A percentile compares a stretch with the other conserved stretches of the same genome.
Evolutionary conservation across 2,888 invertebrate genomes (phyloP).

Genomic region (Tetanocera ferruginea): DNA sequence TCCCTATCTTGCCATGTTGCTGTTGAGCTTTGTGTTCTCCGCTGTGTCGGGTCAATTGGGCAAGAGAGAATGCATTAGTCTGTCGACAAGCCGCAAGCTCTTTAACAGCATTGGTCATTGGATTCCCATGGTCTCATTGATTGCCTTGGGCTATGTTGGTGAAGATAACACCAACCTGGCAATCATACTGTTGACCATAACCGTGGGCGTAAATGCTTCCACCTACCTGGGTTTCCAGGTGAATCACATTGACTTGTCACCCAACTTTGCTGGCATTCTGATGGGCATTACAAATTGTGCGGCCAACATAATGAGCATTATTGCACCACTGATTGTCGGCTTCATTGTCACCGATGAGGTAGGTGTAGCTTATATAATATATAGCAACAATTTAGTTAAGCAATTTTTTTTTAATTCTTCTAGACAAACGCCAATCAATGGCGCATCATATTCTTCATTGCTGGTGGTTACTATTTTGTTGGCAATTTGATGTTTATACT

Average conservation of each 20-base stretch:
- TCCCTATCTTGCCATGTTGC: conserved; percentile 81
- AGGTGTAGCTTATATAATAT: conserved; percentile 50
- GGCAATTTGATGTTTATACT: conserved; percentile 79
- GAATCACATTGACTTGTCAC: conserved; percentile 89
- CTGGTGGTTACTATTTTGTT: conserved; percentile 78
- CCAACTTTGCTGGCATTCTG: conserved; percentile 85
- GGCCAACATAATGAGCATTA: conserved; percentile 83
- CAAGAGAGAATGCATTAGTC: conserved; percentile 61
- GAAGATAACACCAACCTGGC: conserved; percentile 70
- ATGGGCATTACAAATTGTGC: conserved; percentile 87
- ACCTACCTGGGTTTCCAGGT: conserved; percentile 83
- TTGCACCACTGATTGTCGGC: conserved; percentile 82
- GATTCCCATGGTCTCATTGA: conserved; percentile 79
- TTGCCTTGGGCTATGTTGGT: conserved; percentile 74
- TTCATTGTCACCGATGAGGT: conserved; percentile 80
- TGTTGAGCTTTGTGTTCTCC: conserved; percentile 80
- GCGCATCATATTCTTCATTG: conserved; percentile 81
- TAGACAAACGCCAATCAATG: conserved; percentile 78
- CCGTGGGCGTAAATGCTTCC: conserved; percentile 82
- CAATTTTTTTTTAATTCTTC: conserved; percentile 34
- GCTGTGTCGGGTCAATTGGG: conserved; percentile 73
- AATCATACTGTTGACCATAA: conserved; percentile 77
- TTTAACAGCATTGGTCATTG: conserved; percentile 76
- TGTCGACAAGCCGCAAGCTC: conserved; percentile 69
- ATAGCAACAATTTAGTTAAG: too few relatives aligned